Conservation (phyloP, 37 sponge, comb jelly and placozoan species). For the Oscarella lobularis region DNA sequence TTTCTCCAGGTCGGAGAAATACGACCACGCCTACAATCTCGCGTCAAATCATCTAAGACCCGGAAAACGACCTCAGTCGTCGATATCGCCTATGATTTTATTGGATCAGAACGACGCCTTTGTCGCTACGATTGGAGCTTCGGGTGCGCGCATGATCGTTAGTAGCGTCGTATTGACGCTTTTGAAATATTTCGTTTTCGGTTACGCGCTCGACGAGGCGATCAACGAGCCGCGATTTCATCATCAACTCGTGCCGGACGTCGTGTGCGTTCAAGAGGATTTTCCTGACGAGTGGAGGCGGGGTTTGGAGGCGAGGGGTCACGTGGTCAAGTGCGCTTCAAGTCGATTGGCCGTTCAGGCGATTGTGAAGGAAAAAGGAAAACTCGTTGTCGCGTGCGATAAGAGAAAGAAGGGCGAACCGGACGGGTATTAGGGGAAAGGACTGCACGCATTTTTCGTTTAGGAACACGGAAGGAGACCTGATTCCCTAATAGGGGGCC, state of each 20-base stretch:
- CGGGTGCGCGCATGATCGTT: conserved; percentile 75
- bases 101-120: conserved; percentile 8
- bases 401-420: too few species aligned
- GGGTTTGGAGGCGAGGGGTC: too few species aligned
- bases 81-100: conserved; percentile 60
- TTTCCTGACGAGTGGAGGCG: conserved; percentile 33
- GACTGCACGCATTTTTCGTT: too few species aligned
- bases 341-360: too few species aligned
- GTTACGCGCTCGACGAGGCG: conserved; percentile 32
- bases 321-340: too few species aligned
- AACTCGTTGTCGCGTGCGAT: too few species aligned
- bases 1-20: conserved; percentile 54
- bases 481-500: too few species aligned
- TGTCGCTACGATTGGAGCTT: conserved; percentile 78
- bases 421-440: too few species aligned
- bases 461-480: too few species aligned
- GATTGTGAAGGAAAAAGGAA: too few species aligned
- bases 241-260: conserved; percentile 62
- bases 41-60: conserved; percentile 57
- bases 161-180: conserved; percentile 56
- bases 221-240: conserved; percentile 40
- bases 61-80: conserved; percentile 76
- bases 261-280: conserved; percentile 23
- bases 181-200: conserved; percentile 36
- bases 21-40: conserved; percentile 1